phyloP scores from a whole-genome alignment of 1,140 invertebrate genomes.

The Drosophila kanapiae region DNA sequence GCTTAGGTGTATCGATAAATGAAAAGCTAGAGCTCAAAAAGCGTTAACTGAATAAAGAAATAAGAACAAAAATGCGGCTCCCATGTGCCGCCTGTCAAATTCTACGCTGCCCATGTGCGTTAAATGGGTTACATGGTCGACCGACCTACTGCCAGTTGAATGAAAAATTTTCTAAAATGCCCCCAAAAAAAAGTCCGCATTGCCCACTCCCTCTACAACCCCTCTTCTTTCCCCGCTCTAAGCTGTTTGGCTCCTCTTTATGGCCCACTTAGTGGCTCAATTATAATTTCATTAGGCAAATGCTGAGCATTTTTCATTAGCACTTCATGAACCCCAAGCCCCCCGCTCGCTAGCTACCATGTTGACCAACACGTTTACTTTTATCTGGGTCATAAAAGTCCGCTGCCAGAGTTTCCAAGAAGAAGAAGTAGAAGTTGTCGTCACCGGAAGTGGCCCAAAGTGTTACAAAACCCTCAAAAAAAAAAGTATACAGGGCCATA shows the following conservation, averaged over 20 bases:
- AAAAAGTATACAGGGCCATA: conserved; percentile 35
- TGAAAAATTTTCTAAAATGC: conserved; percentile 59
- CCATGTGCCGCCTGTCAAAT: conserved; percentile 21
- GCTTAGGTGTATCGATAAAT: conserved; percentile 64
- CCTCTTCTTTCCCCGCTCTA: not conserved
- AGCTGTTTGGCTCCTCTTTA: conserved; percentile 40
- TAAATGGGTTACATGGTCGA: conserved; percentile 67
- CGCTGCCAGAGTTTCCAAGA: conserved; percentile 39
- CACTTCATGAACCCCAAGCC: conserved; percentile 41
- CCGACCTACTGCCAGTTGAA: conserved; percentile 13
- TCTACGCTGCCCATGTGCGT: conserved; percentile 53
- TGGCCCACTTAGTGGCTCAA: conserved; percentile 71
- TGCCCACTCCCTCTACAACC: not conserved
- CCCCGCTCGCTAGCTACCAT: conserved; percentile 4
- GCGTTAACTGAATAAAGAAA: conserved; percentile 63
- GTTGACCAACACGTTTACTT: conserved; percentile 76
- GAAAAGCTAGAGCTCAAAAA: conserved; percentile 63
- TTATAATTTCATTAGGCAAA: conserved; percentile 83
- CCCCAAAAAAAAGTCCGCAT: conserved; percentile 25
- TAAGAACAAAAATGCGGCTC: conserved; percentile 26
- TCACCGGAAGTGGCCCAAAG: conserved; percentile 67
- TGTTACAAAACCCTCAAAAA: conserved; percentile 48
- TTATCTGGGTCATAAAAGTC: conserved; percentile 80
- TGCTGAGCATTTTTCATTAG: conserved; percentile 82
- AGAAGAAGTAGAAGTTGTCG: conserved; percentile 54